These are phyloP conservation scores for Huso huso DNA, from an alignment of 2,797 vertebrate genomes.

Conservation along the genomic window DNA sequence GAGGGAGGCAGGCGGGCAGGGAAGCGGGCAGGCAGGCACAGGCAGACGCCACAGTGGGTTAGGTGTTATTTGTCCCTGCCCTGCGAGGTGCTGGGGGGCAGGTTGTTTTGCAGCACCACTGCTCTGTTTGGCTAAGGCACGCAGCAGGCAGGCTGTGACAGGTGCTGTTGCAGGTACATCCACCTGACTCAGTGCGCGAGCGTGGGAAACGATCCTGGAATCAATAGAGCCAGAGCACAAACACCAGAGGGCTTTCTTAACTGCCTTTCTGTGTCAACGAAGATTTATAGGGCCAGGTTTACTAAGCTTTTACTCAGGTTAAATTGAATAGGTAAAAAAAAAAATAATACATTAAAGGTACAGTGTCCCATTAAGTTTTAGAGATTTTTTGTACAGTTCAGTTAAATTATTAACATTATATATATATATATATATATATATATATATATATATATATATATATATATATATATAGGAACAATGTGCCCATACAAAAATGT, in stretches of 20 bases:
- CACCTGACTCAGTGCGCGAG: slow-evolving; percentile 47
- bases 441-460: background rate
- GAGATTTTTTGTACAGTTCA: too few relatives aligned
- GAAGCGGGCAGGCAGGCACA: slow-evolving; percentile 30
- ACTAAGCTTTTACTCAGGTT: too few relatives aligned
- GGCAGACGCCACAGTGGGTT: slow-evolving; percentile 37
- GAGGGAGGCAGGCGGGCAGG: too few relatives aligned
- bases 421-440: slow-evolving; percentile 1
- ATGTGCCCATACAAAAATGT: too few relatives aligned
- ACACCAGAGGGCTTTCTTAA: slow-evolving; percentile 56
- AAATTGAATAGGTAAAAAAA: too few relatives aligned
- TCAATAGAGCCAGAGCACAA: slow-evolving; percentile 66
- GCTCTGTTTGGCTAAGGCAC: background rate
- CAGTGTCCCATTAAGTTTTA: too few relatives aligned
- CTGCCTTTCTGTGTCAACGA: slow-evolving; percentile 34
- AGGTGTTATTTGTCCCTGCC: slow-evolving; percentile 33
- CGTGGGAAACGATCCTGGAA: slow-evolving; percentile 59
- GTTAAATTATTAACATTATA: too few relatives aligned
- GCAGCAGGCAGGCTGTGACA: slow-evolving; percentile 57
- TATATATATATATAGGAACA: background rate
- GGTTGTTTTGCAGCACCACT: slow-evolving; percentile 35
- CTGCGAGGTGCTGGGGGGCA: slow-evolving; percentile 37
- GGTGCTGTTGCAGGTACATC: slow-evolving; percentile 59
- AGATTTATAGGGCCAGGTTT: background rate
- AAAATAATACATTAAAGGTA: too few relatives aligned